Percentiles rank a stretch among this genome's conserved stretches.
phyloP scores from a whole-genome alignment of 2,113 vertebrate genomes.

The Tringa solitaria region DNA sequence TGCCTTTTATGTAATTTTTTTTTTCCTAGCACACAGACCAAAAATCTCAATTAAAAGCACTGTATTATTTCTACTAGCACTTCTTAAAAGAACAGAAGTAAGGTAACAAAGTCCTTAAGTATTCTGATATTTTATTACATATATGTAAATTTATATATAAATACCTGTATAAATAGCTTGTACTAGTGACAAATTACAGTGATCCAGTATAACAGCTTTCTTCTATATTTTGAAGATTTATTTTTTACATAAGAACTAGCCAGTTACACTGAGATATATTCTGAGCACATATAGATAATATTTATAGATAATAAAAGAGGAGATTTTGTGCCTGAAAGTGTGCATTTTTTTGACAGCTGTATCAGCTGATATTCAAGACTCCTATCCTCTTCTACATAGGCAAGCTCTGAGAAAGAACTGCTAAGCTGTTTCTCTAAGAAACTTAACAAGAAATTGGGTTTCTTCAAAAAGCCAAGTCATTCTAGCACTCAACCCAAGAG shows the following conservation, averaged over 20 bases:
- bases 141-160: background rate
- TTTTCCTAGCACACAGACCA: background rate
- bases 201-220: background rate
- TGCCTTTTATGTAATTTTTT: slow-evolving; percentile 33
- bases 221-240: background rate
- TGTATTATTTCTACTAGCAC: background rate
- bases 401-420: background rate
- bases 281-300: background rate
- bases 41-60: slow-evolving; percentile 22
- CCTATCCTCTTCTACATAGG: background rate
- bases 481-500: background rate
- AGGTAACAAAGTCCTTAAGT: background rate
- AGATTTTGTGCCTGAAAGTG: background rate
- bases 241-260: background rate
- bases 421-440: background rate
- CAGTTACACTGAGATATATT: background rate
- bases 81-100: background rate
- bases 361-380: background rate
- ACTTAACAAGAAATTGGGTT: background rate
- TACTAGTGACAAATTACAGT: background rate
- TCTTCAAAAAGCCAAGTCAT: background rate
- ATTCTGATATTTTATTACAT: background rate
- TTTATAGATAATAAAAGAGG: background rate
- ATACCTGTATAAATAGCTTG: background rate
- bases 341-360: background rate